Conservation (phyloP, 2,888 invertebrate species). For the Amiota mariae region DNA sequence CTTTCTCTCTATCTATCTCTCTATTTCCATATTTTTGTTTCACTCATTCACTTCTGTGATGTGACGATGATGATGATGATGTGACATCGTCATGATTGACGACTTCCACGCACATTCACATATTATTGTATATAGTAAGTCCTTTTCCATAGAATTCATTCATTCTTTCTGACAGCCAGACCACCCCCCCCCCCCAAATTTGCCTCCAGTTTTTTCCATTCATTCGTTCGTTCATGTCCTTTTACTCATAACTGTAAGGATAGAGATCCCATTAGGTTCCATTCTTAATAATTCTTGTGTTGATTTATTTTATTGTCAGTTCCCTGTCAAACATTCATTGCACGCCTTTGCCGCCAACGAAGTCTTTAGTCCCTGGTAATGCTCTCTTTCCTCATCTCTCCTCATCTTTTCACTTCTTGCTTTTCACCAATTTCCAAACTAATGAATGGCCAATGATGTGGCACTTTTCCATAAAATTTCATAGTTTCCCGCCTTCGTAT, state of each 20-base stretch:
- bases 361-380: too few relatives aligned
- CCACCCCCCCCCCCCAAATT: not conserved
- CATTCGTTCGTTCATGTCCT: not conserved
- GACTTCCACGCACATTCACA: not conserved
- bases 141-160: too few relatives aligned
- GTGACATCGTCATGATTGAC: constrained; percentile 22
- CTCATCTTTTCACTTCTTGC: too few relatives aligned
- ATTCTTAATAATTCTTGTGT: not conserved
- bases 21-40: too few relatives aligned
- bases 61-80: constrained; percentile 10
- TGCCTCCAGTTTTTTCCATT: not conserved
- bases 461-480: constrained; percentile 48
- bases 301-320: constrained; percentile 27
- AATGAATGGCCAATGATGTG: constrained; percentile 65
- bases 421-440: constrained; percentile 28
- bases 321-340: constrained; percentile 24
- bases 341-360: not conserved
- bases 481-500: not conserved
- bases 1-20: too few relatives aligned
- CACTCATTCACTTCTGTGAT: not conserved
- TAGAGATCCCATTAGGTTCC: constrained; percentile 1
- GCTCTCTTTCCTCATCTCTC: too few relatives aligned
- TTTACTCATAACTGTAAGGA: too few relatives aligned
- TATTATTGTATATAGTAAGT: too few relatives aligned
- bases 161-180: not conserved